phyloP scores from a whole-genome alignment of 1,140 invertebrate species.

The Araneus ventricosus region DNA sequence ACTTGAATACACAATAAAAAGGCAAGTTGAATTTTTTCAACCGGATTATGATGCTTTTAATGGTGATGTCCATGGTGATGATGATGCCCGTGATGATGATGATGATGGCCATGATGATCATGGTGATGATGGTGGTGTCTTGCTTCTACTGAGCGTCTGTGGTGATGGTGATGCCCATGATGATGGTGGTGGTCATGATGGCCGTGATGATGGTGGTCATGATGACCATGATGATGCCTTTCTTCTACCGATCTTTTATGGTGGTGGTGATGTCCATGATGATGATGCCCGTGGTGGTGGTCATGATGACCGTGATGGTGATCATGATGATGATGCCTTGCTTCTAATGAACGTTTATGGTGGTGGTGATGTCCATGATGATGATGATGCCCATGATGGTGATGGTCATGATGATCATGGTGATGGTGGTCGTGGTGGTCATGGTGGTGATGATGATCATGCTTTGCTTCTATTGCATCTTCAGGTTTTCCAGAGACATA shows the following conservation, averaged over 20 bases:
- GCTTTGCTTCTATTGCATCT: background rate
- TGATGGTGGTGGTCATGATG: background rate
- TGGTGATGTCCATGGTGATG: slow-evolving; percentile 11
- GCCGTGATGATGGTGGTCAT: too few species aligned
- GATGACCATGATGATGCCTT: too few species aligned
- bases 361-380: too few species aligned
- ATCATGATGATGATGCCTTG: background rate
- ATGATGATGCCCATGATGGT: too few species aligned
- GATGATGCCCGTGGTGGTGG: too few species aligned
- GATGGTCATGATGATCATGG: too few species aligned
- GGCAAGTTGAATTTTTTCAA: too few species aligned
- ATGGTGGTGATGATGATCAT: background rate
- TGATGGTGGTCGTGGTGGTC: background rate
- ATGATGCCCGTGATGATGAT: slow-evolving; percentile 4
- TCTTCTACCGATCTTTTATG: too few species aligned
- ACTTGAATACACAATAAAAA: too few species aligned
- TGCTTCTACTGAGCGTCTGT: background rate
- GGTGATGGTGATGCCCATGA: background rate
- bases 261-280: too few species aligned
- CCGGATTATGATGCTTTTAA: background rate
- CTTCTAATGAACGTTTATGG: background rate
- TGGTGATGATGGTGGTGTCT: background rate
- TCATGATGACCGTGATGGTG: background rate
- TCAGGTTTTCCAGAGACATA: background rate
- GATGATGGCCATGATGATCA: background rate